Conservation (phyloP, 2,113 vertebrate species). For the Psephotus haematonotus region DNA sequence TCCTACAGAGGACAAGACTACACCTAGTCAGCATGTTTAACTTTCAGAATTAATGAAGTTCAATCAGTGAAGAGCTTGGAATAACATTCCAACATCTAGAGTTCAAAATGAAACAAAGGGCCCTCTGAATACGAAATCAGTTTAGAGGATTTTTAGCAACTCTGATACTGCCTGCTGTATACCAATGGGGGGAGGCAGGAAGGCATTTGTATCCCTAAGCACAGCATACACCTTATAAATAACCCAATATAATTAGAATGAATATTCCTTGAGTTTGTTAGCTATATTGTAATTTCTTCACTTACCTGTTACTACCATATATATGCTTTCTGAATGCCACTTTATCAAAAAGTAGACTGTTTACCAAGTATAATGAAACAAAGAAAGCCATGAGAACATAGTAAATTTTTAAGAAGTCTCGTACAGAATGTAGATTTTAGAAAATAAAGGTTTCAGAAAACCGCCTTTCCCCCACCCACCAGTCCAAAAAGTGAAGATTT, state of each 20-base stretch:
- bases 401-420: background rate
- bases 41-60: conserved; percentile 23
- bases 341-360: background rate
- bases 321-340: background rate
- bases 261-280: background rate
- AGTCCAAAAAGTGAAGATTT: background rate
- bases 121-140: background rate
- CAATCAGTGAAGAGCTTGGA: conserved; percentile 20
- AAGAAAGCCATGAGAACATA: background rate
- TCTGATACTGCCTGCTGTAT: background rate
- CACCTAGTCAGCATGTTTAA: background rate
- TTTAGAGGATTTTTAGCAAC: background rate
- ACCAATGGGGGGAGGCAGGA: background rate
- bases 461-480: background rate
- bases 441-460: background rate
- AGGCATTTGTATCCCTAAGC: background rate
- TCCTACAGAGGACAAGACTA: background rate
- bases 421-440: background rate
- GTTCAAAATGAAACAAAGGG: background rate
- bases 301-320: background rate
- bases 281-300: background rate
- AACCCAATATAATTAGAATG: background rate
- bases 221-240: background rate
- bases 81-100: background rate
- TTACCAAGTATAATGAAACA: background rate